Percentiles rank a stretch among this genome's conserved stretches.
phyloP scores from a whole-genome alignment of 2,113 vertebrate genomes.

The Narcine bancroftii region DNA sequence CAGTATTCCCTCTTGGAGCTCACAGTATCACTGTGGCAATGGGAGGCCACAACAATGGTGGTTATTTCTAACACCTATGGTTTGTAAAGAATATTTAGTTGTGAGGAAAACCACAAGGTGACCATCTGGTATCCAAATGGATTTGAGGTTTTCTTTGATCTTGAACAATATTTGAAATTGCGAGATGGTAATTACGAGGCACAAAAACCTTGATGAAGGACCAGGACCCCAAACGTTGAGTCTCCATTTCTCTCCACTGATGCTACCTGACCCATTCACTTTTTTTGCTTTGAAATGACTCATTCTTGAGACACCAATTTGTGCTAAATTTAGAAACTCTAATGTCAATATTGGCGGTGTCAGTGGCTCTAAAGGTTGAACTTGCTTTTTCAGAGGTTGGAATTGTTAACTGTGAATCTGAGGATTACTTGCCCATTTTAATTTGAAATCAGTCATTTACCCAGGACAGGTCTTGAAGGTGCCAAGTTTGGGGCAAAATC shows the following conservation, averaged over 20 bases:
- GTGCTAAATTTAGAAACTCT: too few species aligned
- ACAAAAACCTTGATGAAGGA: too few species aligned
- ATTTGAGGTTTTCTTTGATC: neutral
- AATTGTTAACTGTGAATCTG: neutral
- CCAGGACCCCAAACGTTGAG: too few species aligned
- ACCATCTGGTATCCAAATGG: neutral
- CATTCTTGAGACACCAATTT: too few species aligned
- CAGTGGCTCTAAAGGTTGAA: neutral
- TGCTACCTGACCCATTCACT: too few species aligned
- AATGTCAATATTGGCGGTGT: neutral
- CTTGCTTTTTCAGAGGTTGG: neutral
- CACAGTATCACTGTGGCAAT: too few species aligned
- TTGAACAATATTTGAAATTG: too few species aligned
- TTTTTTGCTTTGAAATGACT: too few species aligned
- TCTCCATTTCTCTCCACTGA: too few species aligned
- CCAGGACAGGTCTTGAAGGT: neutral
- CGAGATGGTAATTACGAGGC: too few species aligned
- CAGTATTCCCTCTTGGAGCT: too few species aligned
- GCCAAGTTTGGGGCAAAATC: neutral
- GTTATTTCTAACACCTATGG: neutral
- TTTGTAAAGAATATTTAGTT: neutral
- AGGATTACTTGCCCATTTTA: neutral
- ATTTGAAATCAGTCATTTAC: neutral
- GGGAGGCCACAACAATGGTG: neutral
- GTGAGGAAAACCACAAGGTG: neutral